A percentile compares a stretch with the other conserved stretches of the same genome.
Conservation (phyloP, 1,140 invertebrate genomes). For the Ridgeia piscesae region DNA sequence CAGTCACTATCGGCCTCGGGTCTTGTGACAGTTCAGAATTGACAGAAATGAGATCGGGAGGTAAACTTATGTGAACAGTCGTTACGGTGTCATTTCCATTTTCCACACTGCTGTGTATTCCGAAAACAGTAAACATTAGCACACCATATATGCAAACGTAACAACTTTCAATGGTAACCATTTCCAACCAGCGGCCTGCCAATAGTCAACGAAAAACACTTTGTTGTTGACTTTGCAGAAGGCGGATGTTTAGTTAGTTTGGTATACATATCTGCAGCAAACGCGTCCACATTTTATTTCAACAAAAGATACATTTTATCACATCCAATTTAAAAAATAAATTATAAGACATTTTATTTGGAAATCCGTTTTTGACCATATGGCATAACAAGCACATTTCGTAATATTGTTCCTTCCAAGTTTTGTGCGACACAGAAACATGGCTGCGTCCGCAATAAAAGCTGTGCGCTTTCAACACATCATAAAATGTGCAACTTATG, state of each 20-base stretch:
- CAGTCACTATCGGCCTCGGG: background rate
- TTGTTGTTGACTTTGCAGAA: background rate
- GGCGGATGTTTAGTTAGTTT: background rate
- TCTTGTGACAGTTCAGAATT: background rate
- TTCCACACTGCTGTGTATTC: background rate
- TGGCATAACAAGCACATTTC: background rate
- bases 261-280: background rate
- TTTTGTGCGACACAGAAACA: background rate
- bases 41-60: background rate
- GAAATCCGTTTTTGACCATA: background rate
- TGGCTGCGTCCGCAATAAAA: background rate
- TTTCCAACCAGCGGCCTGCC: background rate
- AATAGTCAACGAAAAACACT: background rate
- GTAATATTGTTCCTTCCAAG: background rate
- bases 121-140: background rate
- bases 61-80: background rate
- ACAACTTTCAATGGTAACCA: background rate
- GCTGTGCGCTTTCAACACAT: background rate
- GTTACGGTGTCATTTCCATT: background rate
- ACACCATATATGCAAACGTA: background rate
- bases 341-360: background rate
- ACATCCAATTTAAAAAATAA: background rate
- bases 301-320: background rate
- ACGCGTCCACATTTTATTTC: background rate
- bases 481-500: background rate